These are phyloP conservation scores for Sparidentex hasta DNA, from an alignment of 2,797 vertebrate species.

Conservation along the genomic window DNA sequence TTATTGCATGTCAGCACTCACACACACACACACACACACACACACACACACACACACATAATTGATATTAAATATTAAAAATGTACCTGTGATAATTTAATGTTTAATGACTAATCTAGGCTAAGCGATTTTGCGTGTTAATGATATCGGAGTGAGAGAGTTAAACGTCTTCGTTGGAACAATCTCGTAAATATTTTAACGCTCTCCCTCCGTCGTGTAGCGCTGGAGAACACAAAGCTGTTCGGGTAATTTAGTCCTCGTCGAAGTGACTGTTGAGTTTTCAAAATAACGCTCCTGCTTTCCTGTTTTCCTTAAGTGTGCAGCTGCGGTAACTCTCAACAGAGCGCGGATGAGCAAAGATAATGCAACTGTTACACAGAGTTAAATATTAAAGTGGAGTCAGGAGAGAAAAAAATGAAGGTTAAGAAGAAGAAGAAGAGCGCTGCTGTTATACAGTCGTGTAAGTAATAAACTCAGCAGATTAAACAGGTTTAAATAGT, in stretches of 20 bases:
- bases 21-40: background rate
- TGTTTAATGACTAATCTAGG: slow-evolving; percentile 15
- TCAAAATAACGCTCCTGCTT: background rate
- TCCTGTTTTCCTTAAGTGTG: background rate
- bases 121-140: slow-evolving; percentile 30
- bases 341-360: background rate
- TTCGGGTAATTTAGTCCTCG: background rate
- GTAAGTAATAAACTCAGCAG: background rate
- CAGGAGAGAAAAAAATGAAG: background rate
- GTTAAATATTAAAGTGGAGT: background rate
- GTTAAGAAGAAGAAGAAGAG: background rate
- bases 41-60: background rate
- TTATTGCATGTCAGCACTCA: slow-evolving; percentile 17
- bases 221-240: slow-evolving; percentile 16
- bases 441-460: background rate
- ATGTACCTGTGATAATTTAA: background rate
- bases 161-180: slow-evolving; percentile 19
- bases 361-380: background rate
- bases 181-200: slow-evolving; percentile 36
- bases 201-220: slow-evolving; percentile 11
- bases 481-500: background rate
- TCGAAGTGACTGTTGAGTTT: background rate
- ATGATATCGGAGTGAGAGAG: background rate
- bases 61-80: slow-evolving; percentile 16
- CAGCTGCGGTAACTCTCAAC: background rate